Percentiles rank a stretch among this genome's conserved stretches.
Conservation (phyloP, 2,888 invertebrate genomes). For the Rhabditoides inermis region DNA sequence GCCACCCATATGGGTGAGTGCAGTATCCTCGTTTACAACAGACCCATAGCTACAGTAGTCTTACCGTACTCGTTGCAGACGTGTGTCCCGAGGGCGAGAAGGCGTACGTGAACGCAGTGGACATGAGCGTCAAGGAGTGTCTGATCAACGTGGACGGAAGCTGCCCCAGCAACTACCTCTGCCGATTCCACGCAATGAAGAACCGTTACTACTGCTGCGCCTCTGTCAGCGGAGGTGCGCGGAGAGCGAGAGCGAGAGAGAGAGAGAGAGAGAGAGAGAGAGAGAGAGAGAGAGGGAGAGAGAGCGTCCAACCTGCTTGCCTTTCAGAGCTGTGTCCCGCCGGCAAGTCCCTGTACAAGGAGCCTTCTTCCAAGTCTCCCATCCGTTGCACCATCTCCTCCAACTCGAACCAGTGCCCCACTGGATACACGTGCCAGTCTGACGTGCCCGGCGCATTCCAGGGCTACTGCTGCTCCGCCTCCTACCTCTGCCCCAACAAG, state of each 20-base stretch:
- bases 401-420: constrained; percentile 42
- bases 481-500: constrained; percentile 46
- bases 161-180: constrained; percentile 49
- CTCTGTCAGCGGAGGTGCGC: constrained; percentile 38
- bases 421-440: constrained; percentile 44
- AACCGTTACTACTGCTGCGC: constrained; percentile 51
- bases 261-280: no score
- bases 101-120: constrained; percentile 50
- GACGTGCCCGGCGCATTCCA: constrained; percentile 48
- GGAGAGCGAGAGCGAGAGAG: no score
- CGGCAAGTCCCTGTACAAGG: constrained; percentile 48
- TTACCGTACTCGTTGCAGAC: constrained; percentile 25
- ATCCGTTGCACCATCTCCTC: constrained; percentile 44
- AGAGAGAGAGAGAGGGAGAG: no score
- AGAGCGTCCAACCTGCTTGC: not conserved
- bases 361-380: constrained; percentile 40
- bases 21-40: not conserved
- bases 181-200: constrained; percentile 46
- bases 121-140: constrained; percentile 48
- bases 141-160: constrained; percentile 48
- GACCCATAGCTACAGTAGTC: not conserved
- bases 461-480: constrained; percentile 49
- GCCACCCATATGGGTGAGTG: constrained; percentile 45
- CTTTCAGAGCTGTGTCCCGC: constrained; percentile 41
- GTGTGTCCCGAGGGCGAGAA: constrained; percentile 51